Evolutionary conservation across 2,888 invertebrate species (phyloP).

Genomic region (Neelides folsomi): DNA sequence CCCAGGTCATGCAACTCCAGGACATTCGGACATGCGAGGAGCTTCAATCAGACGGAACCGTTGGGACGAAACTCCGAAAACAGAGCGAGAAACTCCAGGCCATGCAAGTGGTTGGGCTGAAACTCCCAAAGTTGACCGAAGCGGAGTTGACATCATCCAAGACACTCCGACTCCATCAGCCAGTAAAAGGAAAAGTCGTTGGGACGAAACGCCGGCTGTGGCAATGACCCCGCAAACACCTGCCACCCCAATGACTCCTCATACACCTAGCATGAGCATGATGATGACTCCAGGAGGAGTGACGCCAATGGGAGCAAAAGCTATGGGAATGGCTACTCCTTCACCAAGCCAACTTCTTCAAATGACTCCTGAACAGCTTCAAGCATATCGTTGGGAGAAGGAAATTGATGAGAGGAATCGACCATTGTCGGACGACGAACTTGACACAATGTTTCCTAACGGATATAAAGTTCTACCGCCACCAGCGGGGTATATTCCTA

Average conservation of each 20-base stretch:
- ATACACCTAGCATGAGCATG: constrained; percentile 53
- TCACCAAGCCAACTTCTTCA: constrained; percentile 86
- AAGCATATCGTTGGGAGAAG: constrained; percentile 94
- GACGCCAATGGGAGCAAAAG: constrained; percentile 81
- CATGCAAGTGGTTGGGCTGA: constrained; percentile 98
- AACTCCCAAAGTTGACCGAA: constrained; percentile 86
- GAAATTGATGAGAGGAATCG: constrained; percentile 97
- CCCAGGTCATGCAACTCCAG: constrained; percentile 71
- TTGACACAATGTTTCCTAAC: constrained; percentile 93
- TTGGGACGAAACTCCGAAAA: constrained; percentile 99
- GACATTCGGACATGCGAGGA: constrained; percentile 51
- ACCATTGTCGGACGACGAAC: constrained; percentile 90
- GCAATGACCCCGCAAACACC: constrained; percentile 48
- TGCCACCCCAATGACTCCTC: constrained; percentile 54
- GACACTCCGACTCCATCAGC: constrained; percentile 76
- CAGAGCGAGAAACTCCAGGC: constrained; percentile 91
- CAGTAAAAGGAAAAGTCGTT: constrained; percentile 87
- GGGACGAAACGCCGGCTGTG: constrained; percentile 91
- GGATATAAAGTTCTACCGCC: constrained; percentile 95
- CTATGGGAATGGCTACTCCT: constrained; percentile 97
- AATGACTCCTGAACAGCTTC: constrained; percentile 98
- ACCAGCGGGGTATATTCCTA: constrained; percentile 88
- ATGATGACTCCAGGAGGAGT: constrained; percentile 67
- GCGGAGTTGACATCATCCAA: constrained; percentile 51
- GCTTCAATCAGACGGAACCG: constrained; percentile 73